phyloP scores from a whole-genome alignment of 35 echinoderm and acorn worm genomes.

The Apostichopus japonicus region DNA sequence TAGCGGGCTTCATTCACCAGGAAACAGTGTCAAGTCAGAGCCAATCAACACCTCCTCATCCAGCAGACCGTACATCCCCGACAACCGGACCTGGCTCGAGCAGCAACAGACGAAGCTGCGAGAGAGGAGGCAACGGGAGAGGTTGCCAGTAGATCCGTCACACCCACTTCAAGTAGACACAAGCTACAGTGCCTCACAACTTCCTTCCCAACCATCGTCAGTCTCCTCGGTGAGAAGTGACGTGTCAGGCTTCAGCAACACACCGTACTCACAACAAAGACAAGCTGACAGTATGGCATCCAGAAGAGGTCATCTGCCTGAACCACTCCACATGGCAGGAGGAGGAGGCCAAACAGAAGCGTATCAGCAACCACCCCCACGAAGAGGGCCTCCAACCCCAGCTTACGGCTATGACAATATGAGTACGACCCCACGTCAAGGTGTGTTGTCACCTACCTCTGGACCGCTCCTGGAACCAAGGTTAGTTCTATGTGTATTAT shows the following conservation, averaged over 20 bases:
- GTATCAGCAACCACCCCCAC: not conserved
- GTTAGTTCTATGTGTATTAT: not conserved
- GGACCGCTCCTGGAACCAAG: not conserved
- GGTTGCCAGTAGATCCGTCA: slow-evolving; percentile 39
- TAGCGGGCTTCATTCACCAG: slow-evolving; percentile 23
- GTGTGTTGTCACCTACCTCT: not conserved
- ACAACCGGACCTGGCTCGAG: slow-evolving; percentile 62
- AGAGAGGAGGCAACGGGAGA: slow-evolving; percentile 43
- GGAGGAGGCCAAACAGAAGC: not conserved
- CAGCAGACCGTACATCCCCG: not conserved
- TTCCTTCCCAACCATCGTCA: slow-evolving; percentile 50
- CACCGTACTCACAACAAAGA: not conserved
- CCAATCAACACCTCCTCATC: slow-evolving; percentile 1
- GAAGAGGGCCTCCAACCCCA: slow-evolving; percentile 47
- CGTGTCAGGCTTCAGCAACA: slow-evolving; percentile 35
- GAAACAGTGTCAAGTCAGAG: slow-evolving; percentile 43
- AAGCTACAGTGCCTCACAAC: slow-evolving; percentile 11
- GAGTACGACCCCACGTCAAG: not conserved
- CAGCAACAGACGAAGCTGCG: slow-evolving; percentile 66
- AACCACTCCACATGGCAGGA: not conserved
- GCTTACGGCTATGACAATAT: slow-evolving; percentile 52
- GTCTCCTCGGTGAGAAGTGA: slow-evolving; percentile 50
- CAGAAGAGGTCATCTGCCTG: not conserved
- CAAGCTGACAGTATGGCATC: not conserved
- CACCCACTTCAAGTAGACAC: slow-evolving; percentile 47